A percentile compares a stretch with the other conserved stretches of the same genome.
phyloP scores from a whole-genome alignment of 2,113 vertebrate genomes.

The Anolis sagrei region DNA sequence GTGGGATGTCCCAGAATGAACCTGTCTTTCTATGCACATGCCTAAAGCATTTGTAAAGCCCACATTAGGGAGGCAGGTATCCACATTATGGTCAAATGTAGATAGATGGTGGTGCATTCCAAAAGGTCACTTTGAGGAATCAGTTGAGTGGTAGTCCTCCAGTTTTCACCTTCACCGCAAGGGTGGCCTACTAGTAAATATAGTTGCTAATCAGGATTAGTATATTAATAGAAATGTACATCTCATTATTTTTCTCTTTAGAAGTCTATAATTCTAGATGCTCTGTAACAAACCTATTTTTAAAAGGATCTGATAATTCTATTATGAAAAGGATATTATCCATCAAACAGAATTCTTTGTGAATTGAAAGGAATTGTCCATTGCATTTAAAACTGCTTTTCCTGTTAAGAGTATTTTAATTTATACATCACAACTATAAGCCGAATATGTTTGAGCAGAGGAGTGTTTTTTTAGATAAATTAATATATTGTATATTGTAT shows the following conservation, averaged over 20 bases:
- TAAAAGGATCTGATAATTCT: slow-evolving; percentile 6
- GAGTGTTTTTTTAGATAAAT: not conserved
- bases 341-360: not conserved
- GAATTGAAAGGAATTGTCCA: slow-evolving; percentile 3
- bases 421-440: not conserved
- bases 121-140: not conserved
- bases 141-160: not conserved
- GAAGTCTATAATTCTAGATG: not conserved
- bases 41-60: not conserved
- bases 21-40: not conserved
- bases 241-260: not conserved
- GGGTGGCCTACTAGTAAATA: not conserved
- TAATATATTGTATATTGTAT: not conserved
- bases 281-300: not conserved
- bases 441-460: not conserved
- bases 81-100: not conserved
- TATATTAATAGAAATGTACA: not conserved
- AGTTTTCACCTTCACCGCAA: not conserved
- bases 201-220: not conserved
- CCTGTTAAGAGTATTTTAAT: too few species aligned
- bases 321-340: not conserved
- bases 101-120: not conserved
- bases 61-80: not conserved
- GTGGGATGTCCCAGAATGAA: not conserved
- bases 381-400: too few species aligned